These are phyloP conservation scores for Ashinkailepas kermadecensis DNA, from an alignment of 2,888 invertebrate genomes.

Conservation along the genomic window DNA sequence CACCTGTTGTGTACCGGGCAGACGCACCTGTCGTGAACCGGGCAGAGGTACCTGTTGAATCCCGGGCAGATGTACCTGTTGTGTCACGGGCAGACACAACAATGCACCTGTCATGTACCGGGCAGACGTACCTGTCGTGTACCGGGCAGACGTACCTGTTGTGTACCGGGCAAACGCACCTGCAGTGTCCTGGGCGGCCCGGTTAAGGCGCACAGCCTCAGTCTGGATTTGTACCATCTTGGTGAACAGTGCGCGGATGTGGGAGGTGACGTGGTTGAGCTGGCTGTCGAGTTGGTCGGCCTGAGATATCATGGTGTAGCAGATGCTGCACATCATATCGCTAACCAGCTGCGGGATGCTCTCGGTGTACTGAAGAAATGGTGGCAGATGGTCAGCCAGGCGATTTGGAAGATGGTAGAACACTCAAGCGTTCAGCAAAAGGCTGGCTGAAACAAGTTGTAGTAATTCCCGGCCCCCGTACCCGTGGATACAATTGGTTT, in stretches of 20 bases:
- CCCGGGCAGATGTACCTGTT: too few relatives aligned
- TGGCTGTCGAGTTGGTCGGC: slow-evolving; percentile 12
- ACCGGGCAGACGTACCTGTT: not conserved
- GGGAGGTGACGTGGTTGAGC: not conserved
- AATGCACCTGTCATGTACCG: too few relatives aligned
- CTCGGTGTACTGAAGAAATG: not conserved
- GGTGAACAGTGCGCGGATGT: not conserved
- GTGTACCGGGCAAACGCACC: not conserved
- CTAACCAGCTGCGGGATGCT: slow-evolving; percentile 1
- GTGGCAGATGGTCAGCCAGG: too few relatives aligned
- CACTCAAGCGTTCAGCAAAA: too few relatives aligned
- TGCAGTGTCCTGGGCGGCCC: not conserved
- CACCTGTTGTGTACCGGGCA: too few relatives aligned
- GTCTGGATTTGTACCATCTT: slow-evolving; percentile 6
- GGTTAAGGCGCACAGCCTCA: not conserved
- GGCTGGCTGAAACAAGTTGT: too few relatives aligned
- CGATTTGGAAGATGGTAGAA: too few relatives aligned
- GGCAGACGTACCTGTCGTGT: not conserved
- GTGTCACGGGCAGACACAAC: too few relatives aligned
- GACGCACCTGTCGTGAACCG: too few relatives aligned
- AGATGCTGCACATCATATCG: slow-evolving; percentile 13
- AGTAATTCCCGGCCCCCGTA: too few relatives aligned
- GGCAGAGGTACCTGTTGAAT: too few relatives aligned
- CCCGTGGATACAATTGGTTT: too few relatives aligned
- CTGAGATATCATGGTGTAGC: slow-evolving; percentile 13